Evolutionary conservation across 2,113 vertebrate genomes (phyloP).

Genomic region (Dicaeum eximium): DNA sequence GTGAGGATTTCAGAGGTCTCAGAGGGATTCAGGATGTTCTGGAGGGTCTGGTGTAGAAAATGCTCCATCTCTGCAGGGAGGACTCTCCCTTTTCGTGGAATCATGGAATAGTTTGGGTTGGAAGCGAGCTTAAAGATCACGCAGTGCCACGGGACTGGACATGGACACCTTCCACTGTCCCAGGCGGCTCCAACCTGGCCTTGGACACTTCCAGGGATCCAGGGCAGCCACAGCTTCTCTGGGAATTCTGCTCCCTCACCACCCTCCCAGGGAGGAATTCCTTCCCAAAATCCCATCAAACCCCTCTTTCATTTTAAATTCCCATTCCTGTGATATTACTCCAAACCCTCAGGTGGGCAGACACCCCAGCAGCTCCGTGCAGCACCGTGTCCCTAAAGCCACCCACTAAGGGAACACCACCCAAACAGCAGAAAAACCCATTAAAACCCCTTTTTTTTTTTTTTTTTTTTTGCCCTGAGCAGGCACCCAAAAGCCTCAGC

Average conservation of each 20-base stretch:
- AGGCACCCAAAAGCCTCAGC: not conserved
- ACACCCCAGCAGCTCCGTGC: not conserved
- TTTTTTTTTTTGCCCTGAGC: not conserved
- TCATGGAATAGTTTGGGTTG: not conserved
- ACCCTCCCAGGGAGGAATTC: not conserved
- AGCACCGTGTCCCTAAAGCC: not conserved
- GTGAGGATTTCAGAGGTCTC: not conserved
- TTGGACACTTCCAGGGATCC: not conserved
- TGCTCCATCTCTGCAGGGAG: accelerated
- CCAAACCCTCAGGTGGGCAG: not conserved
- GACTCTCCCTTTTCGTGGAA: not conserved
- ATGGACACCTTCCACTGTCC: accelerated
- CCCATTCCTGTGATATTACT: accelerated
- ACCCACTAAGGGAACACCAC: not conserved
- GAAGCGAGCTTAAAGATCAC: accelerated
- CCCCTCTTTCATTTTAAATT: not conserved
- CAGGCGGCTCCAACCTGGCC: accelerated
- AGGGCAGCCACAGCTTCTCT: not conserved
- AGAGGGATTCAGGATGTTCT: not conserved
- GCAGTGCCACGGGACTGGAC: not conserved
- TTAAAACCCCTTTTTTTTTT: not conserved
- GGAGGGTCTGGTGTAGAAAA: not conserved
- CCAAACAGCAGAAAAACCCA: not conserved
- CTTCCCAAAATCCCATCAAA: not conserved
- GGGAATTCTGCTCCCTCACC: accelerated